Conservation (phyloP, 2,113 vertebrate genomes). For the Corythoichthys haematopterus region DNA sequence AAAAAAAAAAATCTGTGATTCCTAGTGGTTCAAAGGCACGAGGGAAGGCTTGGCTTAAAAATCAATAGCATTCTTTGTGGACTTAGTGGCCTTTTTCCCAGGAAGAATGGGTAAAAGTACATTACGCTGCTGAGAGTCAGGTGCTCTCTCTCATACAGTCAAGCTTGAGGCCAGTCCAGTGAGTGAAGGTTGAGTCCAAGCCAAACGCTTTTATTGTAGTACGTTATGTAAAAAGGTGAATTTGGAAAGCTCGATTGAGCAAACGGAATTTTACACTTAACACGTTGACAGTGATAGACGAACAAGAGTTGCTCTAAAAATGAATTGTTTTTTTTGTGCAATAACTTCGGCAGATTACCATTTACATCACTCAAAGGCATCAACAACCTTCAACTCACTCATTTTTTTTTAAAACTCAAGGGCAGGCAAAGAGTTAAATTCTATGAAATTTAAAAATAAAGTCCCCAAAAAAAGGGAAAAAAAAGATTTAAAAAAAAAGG, state of each 20-base stretch:
- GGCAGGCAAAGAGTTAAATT: too few relatives aligned
- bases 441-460: too few relatives aligned
- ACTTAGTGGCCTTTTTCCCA: slow-evolving; percentile 35
- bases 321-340: too few relatives aligned
- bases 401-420: too few relatives aligned
- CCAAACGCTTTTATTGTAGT: neutral
- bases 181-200: neutral
- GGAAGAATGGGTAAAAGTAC: slow-evolving; percentile 30
- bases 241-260: neutral
- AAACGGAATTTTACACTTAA: too few relatives aligned
- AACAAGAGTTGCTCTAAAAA: too few relatives aligned
- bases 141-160: slow-evolving; percentile 47
- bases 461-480: too few relatives aligned
- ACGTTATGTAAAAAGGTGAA: slow-evolving; percentile 7
- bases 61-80: slow-evolving; percentile 61
- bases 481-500: too few relatives aligned
- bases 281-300: too few relatives aligned
- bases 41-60: slow-evolving; percentile 59
- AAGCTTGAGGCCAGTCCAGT: neutral
- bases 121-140: slow-evolving; percentile 52
- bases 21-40: slow-evolving; percentile 40
- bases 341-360: too few relatives aligned
- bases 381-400: too few relatives aligned
- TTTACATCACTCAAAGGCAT: too few relatives aligned
- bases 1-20: slow-evolving; percentile 10